phyloP scores from a whole-genome alignment of 2,113 vertebrate species.

The Podarcis raffonei region DNA sequence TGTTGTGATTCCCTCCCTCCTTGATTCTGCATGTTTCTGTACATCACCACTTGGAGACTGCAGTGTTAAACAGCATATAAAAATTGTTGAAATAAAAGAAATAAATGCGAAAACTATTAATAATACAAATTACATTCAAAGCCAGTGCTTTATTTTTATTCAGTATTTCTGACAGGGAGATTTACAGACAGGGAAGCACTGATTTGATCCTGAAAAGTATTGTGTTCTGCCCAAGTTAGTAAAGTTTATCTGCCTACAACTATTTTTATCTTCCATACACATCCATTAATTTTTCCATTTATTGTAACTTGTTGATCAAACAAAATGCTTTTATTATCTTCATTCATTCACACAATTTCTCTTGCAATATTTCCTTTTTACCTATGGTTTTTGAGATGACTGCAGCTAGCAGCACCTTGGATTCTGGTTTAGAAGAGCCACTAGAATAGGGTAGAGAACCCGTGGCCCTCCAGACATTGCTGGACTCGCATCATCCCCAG shows the following conservation, averaged over 20 bases:
- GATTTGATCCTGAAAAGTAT: constrained; percentile 36
- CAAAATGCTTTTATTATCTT: constrained; percentile 22
- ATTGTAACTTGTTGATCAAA: constrained; percentile 23
- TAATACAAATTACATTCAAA: not conserved
- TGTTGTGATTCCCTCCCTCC: not conserved
- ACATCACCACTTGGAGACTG: too few relatives aligned
- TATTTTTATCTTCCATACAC: constrained; percentile 57
- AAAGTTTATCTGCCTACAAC: constrained; percentile 33
- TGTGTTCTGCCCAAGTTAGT: constrained; percentile 51
- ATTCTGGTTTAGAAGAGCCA: not conserved
- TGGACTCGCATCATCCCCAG: too few relatives aligned
- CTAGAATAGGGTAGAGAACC: too few relatives aligned
- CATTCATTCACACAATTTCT: constrained; percentile 29
- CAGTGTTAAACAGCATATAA: too few relatives aligned
- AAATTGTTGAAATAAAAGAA: too few relatives aligned
- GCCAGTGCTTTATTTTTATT: not conserved
- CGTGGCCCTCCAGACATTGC: too few relatives aligned
- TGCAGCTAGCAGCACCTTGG: not conserved
- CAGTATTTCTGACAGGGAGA: not conserved
- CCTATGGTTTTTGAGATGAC: not conserved
- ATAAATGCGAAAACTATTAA: too few relatives aligned
- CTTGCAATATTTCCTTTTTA: constrained; percentile 16
- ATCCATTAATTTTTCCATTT: constrained; percentile 51
- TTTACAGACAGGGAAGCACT: constrained; percentile 37
- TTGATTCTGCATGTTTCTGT: not conserved